Conservation (phyloP, 2,888 invertebrate genomes). For the Asteroscopus sphinx region DNA sequence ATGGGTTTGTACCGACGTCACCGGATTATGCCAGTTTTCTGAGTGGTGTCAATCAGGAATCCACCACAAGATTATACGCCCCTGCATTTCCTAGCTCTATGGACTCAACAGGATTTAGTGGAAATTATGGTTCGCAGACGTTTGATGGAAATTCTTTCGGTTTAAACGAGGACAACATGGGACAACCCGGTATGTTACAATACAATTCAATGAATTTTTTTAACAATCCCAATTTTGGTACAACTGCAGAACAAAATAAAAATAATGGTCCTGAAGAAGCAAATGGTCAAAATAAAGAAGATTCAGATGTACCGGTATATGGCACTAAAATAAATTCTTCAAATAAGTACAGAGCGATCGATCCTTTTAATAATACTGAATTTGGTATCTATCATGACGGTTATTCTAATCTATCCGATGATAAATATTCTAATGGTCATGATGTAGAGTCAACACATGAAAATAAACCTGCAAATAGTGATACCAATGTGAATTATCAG, state of each 20-base stretch:
- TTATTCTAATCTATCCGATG: conserved; percentile 63
- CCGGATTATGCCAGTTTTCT: conserved; percentile 79
- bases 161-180: conserved; percentile 62
- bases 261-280: conserved; percentile 63
- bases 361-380: conserved; percentile 71
- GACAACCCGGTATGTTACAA: conserved; percentile 72
- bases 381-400: conserved; percentile 66
- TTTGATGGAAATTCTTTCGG: conserved; percentile 66
- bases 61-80: conserved; percentile 77
- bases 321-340: conserved; percentile 80
- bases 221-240: conserved; percentile 69
- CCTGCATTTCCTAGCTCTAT: conserved; percentile 82
- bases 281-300: conserved; percentile 62
- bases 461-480: conserved; percentile 65
- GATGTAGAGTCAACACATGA: conserved; percentile 64
- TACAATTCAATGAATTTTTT: conserved; percentile 72
- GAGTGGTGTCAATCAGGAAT: conserved; percentile 72
- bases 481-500: conserved; percentile 64
- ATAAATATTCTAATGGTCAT: conserved; percentile 64
- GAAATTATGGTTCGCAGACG: conserved; percentile 66
- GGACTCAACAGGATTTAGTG: conserved; percentile 73
- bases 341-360: conserved; percentile 65
- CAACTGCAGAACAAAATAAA: conserved; percentile 63
- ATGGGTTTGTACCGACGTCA: conserved; percentile 83
- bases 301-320: conserved; percentile 73